Percentiles rank a stretch among this genome's conserved stretches.
Conservation (phyloP, 2,797 vertebrate species). For the Argyrosomus regius region DNA sequence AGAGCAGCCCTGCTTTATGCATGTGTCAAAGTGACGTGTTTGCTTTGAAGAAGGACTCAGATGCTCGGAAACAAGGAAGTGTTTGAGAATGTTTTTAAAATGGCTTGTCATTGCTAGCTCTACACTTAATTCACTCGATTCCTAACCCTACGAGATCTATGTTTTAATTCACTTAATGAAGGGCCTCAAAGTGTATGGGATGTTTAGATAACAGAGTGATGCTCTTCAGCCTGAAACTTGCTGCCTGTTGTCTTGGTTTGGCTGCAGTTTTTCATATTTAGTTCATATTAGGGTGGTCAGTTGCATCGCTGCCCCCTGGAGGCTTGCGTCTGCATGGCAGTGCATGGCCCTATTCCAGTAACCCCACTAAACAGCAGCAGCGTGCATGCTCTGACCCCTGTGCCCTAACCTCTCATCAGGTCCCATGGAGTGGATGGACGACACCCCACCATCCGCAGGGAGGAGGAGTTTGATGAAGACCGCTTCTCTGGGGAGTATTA, state of each 20-base stretch:
- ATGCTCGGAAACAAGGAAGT: slow-evolving; percentile 36
- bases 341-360: slow-evolving; percentile 74
- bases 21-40: slow-evolving; percentile 71
- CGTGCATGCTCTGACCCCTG: slow-evolving; percentile 25
- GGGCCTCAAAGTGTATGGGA: slow-evolving; percentile 15
- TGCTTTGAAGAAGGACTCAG: slow-evolving; percentile 64
- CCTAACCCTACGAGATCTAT: not conserved
- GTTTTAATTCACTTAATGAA: slow-evolving; percentile 19
- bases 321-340: slow-evolving; percentile 82
- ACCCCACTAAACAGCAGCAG: not conserved
- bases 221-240: slow-evolving; percentile 10
- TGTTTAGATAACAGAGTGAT: slow-evolving; percentile 32
- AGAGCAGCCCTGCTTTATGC: slow-evolving; percentile 70
- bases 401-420: slow-evolving; percentile 77
- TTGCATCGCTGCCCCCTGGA: slow-evolving; percentile 71
- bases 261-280: slow-evolving; percentile 21
- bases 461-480: slow-evolving; percentile 92
- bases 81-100: slow-evolving; percentile 37
- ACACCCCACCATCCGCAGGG: slow-evolving; percentile 92
- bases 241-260: slow-evolving; percentile 60
- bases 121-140: slow-evolving; percentile 7
- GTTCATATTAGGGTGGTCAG: slow-evolving; percentile 29
- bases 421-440: slow-evolving; percentile 90
- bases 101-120: not conserved
- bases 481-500: slow-evolving; percentile 91